Percentiles rank a stretch among this genome's conserved stretches.
Evolutionary conservation across 2,888 invertebrate genomes (phyloP).

Genomic region (Agrotis segetum): DNA sequence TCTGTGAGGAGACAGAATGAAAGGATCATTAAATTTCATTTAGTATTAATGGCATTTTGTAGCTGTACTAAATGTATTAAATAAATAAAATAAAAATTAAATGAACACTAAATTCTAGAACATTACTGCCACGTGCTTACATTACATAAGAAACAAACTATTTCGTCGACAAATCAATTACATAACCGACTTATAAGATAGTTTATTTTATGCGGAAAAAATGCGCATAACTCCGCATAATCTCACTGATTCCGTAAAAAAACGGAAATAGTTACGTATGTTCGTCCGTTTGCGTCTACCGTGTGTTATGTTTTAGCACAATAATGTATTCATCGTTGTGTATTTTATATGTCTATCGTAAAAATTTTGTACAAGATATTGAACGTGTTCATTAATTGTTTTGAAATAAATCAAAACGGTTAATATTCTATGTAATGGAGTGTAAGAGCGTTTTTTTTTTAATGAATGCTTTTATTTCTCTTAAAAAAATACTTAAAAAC

Average conservation of each 20-base stretch:
- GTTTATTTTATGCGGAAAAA: constrained; percentile 42
- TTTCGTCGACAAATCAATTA: constrained; percentile 35
- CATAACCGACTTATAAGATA: constrained; percentile 43
- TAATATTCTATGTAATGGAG: no score
- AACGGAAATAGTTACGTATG: constrained; percentile 50
- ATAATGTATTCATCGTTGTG: background rate
- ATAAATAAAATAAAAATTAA: no score
- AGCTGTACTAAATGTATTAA: no score
- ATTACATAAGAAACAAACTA: constrained; percentile 37
- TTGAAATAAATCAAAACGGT: no score
- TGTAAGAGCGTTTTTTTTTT: no score
- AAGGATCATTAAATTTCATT: no score
- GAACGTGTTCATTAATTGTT: no score
- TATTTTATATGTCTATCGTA: background rate
- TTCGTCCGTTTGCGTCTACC: constrained; percentile 30
- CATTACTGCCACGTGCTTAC: constrained; percentile 7
- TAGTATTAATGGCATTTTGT: no score
- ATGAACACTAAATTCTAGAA: constrained; percentile 23
- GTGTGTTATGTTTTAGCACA: constrained; percentile 35
- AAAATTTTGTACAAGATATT: no score
- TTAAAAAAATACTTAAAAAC: no score
- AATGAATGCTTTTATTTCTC: no score
- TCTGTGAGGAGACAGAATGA: no score
- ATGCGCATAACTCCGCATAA: constrained; percentile 63
- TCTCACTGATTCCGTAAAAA: constrained; percentile 45